phyloP scores from a whole-genome alignment of 2,888 invertebrate species.

The Epicampocera succincta region DNA sequence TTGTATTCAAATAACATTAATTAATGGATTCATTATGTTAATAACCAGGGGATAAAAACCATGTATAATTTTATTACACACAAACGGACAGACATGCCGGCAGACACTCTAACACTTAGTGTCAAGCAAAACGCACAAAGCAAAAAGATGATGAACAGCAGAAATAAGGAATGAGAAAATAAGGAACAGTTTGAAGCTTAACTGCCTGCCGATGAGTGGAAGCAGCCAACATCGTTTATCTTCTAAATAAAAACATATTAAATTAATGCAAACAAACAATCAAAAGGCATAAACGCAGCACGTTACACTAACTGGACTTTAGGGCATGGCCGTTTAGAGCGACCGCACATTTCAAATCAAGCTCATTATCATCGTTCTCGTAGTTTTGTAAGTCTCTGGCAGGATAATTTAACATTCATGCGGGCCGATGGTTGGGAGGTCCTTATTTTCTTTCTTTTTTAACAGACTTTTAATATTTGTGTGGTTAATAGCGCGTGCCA shows the following conservation, averaged over 20 bases:
- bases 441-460: too few relatives aligned
- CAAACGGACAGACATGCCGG: slow-evolving; percentile 27
- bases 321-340: slow-evolving; percentile 46
- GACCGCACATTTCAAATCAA: slow-evolving; percentile 39
- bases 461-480: background rate
- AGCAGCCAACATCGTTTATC: slow-evolving; percentile 61
- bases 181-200: slow-evolving; percentile 38
- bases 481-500: background rate
- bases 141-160: slow-evolving; percentile 6
- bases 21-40: slow-evolving; percentile 69
- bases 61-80: slow-evolving; percentile 62
- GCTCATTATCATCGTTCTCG: slow-evolving; percentile 31
- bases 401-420: slow-evolving; percentile 24
- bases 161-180: slow-evolving; percentile 13
- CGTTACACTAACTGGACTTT: slow-evolving; percentile 9
- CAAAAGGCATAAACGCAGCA: slow-evolving; percentile 38
- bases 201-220: slow-evolving; percentile 58
- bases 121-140: background rate
- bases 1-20: slow-evolving; percentile 66
- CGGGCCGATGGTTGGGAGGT: background rate
- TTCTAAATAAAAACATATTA: slow-evolving; percentile 27
- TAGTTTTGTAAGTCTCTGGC: slow-evolving; percentile 12
- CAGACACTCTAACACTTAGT: background rate
- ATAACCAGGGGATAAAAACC: slow-evolving; percentile 58
- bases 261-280: slow-evolving; percentile 60